Evolutionary conservation across 2,113 vertebrate species (phyloP).

Genomic region (Chrysemys picta): DNA sequence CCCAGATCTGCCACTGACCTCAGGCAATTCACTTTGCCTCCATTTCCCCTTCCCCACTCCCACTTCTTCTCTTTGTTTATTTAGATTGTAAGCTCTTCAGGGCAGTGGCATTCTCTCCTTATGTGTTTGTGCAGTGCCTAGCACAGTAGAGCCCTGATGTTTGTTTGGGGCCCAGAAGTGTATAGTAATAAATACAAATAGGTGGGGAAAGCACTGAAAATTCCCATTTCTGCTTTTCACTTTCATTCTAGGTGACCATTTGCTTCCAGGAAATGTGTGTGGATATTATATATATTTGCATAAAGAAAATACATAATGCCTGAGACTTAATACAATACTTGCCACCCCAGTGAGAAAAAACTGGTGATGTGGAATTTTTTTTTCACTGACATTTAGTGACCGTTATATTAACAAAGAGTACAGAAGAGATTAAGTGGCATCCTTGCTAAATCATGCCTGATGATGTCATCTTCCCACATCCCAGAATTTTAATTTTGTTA

Average conservation of each 20-base stretch:
- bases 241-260: background rate
- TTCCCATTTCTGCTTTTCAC: background rate
- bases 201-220: background rate
- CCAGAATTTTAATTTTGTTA: background rate
- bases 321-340: background rate
- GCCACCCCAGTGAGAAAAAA: background rate
- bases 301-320: background rate
- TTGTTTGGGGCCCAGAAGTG: background rate
- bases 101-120: background rate
- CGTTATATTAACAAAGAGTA: background rate
- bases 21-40: background rate
- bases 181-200: background rate
- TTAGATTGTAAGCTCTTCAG: background rate
- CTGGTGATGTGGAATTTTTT: background rate
- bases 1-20: background rate
- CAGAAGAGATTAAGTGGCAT: background rate
- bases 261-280: background rate
- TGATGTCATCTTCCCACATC: background rate
- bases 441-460: background rate
- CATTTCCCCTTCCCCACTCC: background rate
- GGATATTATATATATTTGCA: background rate
- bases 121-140: background rate
- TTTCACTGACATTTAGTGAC: background rate
- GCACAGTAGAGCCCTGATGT: background rate
- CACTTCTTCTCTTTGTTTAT: background rate